phyloP scores from a whole-genome alignment of 1,140 invertebrate genomes.

The Eulimnadia texana region DNA sequence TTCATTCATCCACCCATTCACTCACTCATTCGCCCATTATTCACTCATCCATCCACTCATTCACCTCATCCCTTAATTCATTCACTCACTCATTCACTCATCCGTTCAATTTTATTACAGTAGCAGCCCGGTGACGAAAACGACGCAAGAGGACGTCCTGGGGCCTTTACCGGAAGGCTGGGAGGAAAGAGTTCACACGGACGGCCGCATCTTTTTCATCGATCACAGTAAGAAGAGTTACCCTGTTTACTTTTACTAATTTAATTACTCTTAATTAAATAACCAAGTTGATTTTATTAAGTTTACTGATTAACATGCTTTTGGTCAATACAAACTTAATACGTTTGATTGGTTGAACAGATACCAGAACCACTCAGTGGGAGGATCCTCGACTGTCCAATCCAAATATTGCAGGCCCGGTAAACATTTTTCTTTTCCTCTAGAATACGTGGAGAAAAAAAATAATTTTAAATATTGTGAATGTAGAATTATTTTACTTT shows the following conservation, averaged over 20 bases:
- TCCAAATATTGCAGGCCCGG: constrained; percentile 88
- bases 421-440: constrained; percentile 30
- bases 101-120: not conserved
- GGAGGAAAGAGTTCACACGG: constrained; percentile 90
- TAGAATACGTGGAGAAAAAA: not conserved
- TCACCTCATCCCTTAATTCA: not conserved
- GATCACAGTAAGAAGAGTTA: constrained; percentile 79
- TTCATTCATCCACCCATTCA: not conserved
- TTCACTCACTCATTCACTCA: not conserved
- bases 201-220: constrained; percentile 95
- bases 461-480: constrained; percentile 12
- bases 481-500: too few relatives aligned
- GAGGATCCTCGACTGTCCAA: constrained; percentile 94
- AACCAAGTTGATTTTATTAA: too few relatives aligned
- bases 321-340: too few relatives aligned
- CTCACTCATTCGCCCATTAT: not conserved
- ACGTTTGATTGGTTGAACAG: too few relatives aligned
- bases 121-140: constrained; percentile 19
- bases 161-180: constrained; percentile 89
- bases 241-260: constrained; percentile 15
- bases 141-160: constrained; percentile 61
- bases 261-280: too few relatives aligned
- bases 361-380: constrained; percentile 94
- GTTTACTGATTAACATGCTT: too few relatives aligned
- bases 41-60: not conserved